Percentiles rank a stretch among this genome's conserved stretches.
Conservation (phyloP, 1,140 invertebrate genomes). For the Atta cephalotes region DNA sequence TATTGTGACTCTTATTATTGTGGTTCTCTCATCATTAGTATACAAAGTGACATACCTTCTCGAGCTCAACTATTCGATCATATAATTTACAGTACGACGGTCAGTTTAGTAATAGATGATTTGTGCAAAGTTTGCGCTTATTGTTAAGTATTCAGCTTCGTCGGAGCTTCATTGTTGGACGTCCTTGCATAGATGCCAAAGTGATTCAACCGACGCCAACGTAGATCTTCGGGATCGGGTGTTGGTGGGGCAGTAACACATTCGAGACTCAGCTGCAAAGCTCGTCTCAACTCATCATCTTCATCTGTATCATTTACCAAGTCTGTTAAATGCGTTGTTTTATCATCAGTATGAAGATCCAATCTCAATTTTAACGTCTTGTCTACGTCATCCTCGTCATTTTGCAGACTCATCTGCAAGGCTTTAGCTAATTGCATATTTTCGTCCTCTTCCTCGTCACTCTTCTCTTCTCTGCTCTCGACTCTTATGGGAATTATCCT, state of each 20-base stretch:
- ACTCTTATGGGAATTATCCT: conserved; percentile 81
- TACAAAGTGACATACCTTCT: conserved; percentile 74
- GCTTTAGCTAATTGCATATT: conserved; percentile 85
- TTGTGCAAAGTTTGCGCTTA: conserved; percentile 59
- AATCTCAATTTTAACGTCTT: conserved; percentile 78
- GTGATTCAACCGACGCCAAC: conserved; percentile 78
- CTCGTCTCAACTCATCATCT: conserved; percentile 86
- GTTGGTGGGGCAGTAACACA: conserved; percentile 84
- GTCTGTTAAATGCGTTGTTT: conserved; percentile 20
- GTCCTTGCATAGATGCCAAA: conserved; percentile 74
- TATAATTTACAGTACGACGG: conserved; percentile 73
- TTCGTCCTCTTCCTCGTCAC: conserved; percentile 86
- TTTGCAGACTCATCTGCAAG: conserved; percentile 86
- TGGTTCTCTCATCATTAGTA: conserved; percentile 62
- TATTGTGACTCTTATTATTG: conserved; percentile 21
- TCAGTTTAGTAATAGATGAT: conserved; percentile 50
- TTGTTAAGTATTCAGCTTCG: conserved; percentile 84
- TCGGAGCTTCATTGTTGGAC: conserved; percentile 78
- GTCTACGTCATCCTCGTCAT: conserved; percentile 76
- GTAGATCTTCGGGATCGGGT: conserved; percentile 83
- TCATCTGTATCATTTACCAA: conserved; percentile 80
- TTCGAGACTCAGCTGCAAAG: conserved; percentile 87
- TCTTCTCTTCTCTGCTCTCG: conserved; percentile 80
- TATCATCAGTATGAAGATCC: conserved; percentile 65
- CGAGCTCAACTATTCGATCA: conserved; percentile 33